These are phyloP conservation scores for Acromyrmex heyeri DNA, from an alignment of 1,140 invertebrate species.

Conservation along the genomic window DNA sequence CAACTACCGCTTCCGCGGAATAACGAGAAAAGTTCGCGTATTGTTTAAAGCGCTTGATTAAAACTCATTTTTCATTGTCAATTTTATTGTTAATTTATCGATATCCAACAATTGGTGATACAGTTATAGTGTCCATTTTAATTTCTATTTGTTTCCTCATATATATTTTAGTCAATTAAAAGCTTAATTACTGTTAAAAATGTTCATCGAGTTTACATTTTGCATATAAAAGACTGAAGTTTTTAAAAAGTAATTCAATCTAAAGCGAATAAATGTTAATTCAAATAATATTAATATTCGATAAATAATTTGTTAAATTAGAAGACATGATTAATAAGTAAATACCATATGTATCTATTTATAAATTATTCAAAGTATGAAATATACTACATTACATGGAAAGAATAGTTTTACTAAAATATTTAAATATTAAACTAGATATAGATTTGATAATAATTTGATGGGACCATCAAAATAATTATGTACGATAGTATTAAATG, in stretches of 20 bases:
- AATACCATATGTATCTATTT: not conserved
- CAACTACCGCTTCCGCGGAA: not conserved
- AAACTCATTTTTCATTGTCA: not conserved
- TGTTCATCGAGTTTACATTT: not conserved
- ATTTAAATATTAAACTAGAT: too few relatives aligned
- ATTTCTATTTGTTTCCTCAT: not conserved
- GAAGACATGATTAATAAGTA: not conserved
- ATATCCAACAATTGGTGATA: not conserved
- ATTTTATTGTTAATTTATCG: not conserved
- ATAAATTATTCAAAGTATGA: slow-evolving; percentile 5
- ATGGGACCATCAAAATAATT: too few relatives aligned
- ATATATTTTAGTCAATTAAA: not conserved
- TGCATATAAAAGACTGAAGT: not conserved
- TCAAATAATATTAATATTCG: not conserved
- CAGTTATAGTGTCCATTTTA: not conserved
- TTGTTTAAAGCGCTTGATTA: not conserved
- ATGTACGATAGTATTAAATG: too few relatives aligned
- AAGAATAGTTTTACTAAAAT: too few relatives aligned
- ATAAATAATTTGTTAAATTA: not conserved
- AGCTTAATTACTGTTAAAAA: not conserved
- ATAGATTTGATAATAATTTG: too few relatives aligned
- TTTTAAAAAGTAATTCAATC: not conserved
- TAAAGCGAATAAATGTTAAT: slow-evolving; percentile 1
- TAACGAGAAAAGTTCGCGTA: slow-evolving; percentile 16
- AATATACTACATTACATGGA: not conserved